Percentiles rank a stretch among this genome's conserved stretches.
These are phyloP conservation scores for Cairina moschata DNA, from an alignment of 2,113 vertebrate genomes.

Conservation along the genomic window DNA sequence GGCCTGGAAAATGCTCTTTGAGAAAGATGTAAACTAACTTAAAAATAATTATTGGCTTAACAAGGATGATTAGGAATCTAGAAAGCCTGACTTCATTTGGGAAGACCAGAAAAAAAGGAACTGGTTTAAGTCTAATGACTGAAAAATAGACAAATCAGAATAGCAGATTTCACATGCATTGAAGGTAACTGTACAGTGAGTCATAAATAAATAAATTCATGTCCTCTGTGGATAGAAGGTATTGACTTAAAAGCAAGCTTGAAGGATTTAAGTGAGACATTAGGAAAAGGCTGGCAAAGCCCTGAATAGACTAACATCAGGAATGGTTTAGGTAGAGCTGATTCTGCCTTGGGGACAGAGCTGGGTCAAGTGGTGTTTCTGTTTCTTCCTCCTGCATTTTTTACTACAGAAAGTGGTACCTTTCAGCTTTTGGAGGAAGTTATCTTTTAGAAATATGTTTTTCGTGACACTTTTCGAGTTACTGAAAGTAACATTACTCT, in stretches of 20 bases:
- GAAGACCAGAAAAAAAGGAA: neutral
- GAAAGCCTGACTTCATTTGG: neutral
- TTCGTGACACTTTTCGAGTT: neutral
- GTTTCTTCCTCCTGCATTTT: neutral
- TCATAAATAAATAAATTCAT: conserved; percentile 39
- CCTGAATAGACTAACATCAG: neutral
- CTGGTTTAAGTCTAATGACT: neutral
- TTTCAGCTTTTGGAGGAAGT: neutral
- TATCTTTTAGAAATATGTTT: neutral
- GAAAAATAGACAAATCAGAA: neutral
- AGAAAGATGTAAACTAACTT: neutral
- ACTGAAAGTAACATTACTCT: neutral
- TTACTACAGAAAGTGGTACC: neutral
- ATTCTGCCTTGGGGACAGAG: neutral
- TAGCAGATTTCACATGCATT: neutral
- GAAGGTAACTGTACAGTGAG: neutral
- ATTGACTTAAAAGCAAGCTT: conserved; percentile 19
- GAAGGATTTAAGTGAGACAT: conserved; percentile 8
- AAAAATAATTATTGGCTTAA: neutral
- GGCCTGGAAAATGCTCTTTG: neutral
- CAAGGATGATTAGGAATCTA: neutral
- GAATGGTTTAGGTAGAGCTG: neutral
- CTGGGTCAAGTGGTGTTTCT: neutral
- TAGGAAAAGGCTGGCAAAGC: neutral
- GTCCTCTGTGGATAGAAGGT: neutral